Evolutionary conservation across 2,113 vertebrate species (phyloP), one percentile per base, ranked within the genome.

Genomic region (Prinia subflava): DNA sequence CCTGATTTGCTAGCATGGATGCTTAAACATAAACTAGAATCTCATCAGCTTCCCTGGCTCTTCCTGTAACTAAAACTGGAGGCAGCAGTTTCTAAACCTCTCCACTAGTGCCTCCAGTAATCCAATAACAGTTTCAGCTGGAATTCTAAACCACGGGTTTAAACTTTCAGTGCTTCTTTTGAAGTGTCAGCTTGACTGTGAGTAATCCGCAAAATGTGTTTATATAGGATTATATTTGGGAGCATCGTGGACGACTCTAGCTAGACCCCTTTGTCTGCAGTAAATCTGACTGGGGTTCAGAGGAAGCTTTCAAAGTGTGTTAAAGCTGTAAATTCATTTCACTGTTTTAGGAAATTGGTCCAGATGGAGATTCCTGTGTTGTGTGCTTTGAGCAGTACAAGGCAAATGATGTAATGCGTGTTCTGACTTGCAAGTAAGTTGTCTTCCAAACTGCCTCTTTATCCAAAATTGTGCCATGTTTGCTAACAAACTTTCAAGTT

Each of bases 301-400:
- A 63, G 39, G 50, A 74, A 94, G 53, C 39, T 85, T 88, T 80
- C 27, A 7, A 56, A 56, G 60, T 59, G 63, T 80, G 27, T 74
- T 94, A 89, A 95, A 2, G 5, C 49, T 88, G 37, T 52, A 37
- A 74, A 74, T 55, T 95, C 1, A 80, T 96, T 50, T 96, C 22
- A 67, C 95, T 31, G 0, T 57, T 95, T 83, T 92, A 98, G 98
- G 98, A 98, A 91, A 98, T 97, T 2, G 97, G 95, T 19, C 98
- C 98, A 11, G 99, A 99, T 83, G 97, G 97, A 39, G 96, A 98
- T 17, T 97, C 96, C 96, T 99, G 99, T 73, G 99, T 98, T 8
- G 98, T 99, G 81, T 99, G 99, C 86, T 98, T 99, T 25, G 99
- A 99, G 24, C 94, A 97, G 11, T 99, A 99, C 98, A 99, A 98